Evolutionary conservation across 2,113 vertebrate genomes (phyloP).

Genomic region (Stercorarius parasiticus): DNA sequence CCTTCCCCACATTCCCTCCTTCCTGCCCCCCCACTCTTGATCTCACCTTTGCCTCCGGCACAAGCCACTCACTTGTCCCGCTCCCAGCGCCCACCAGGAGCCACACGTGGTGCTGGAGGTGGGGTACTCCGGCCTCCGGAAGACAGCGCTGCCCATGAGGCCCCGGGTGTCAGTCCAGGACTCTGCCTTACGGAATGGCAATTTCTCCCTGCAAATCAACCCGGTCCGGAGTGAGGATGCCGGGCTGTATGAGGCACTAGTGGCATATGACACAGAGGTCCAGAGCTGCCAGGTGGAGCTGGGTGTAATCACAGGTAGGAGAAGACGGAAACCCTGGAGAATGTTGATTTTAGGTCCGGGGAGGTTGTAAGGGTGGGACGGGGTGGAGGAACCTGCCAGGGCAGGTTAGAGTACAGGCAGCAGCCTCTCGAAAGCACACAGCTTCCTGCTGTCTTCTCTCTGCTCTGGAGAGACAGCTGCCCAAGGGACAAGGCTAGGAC

Average conservation of each 20-base stretch:
- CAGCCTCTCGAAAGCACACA: fast-evolving
- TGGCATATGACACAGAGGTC: background rate
- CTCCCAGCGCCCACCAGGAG: background rate
- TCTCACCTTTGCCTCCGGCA: background rate
- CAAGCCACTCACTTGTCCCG: fast-evolving
- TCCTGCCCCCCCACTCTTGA: background rate
- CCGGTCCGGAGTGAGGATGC: background rate
- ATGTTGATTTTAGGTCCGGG: fast-evolving
- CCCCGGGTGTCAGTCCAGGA: slow-evolving; percentile 27
- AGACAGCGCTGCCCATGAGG: background rate
- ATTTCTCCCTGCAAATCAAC: slow-evolving; percentile 52
- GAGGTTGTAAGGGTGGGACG: background rate
- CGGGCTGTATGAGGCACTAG: slow-evolving; percentile 5
- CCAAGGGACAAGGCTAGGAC: background rate
- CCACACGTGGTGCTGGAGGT: slow-evolving; percentile 34
- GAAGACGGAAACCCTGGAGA: background rate
- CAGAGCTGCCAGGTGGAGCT: slow-evolving; percentile 43
- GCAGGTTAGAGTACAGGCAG: background rate
- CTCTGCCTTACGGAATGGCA: background rate
- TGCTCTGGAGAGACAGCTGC: background rate
- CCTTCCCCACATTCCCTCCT: background rate
- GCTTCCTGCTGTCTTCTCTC: background rate
- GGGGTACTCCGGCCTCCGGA: background rate
- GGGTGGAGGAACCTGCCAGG: background rate
- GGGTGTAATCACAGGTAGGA: slow-evolving; percentile 54